Evolutionary conservation across 2,888 invertebrate species (phyloP).

Genomic region (Pyrrhosoma nymphula): DNA sequence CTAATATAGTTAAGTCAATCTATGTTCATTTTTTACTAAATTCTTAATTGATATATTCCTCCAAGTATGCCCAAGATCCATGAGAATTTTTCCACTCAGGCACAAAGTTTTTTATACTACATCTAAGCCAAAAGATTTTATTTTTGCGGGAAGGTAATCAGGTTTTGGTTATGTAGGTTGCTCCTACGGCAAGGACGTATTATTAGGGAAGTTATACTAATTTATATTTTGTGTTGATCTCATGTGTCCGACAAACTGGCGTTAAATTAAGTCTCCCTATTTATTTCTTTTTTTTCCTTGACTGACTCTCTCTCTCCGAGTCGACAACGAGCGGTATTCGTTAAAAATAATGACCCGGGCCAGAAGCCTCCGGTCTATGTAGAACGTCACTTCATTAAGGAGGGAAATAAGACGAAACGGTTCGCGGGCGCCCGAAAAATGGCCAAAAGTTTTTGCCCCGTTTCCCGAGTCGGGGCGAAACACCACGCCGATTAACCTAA

Average conservation of each 20-base stretch:
- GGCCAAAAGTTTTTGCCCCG: not conserved
- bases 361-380: not conserved
- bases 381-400: not conserved
- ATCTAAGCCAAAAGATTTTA: no score
- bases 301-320: not conserved
- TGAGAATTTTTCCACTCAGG: no score
- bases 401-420: slow-evolving; percentile 5
- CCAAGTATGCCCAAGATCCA: no score
- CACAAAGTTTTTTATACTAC: no score
- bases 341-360: not conserved
- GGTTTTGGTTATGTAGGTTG: not conserved
- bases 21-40: no score
- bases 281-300: not conserved
- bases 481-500: not conserved
- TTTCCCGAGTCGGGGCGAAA: not conserved
- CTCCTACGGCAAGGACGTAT: not conserved
- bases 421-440: not conserved
- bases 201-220: not conserved
- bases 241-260: not conserved
- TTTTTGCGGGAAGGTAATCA: not conserved
- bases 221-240: slow-evolving; percentile 8
- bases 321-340: not conserved
- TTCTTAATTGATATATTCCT: no score
- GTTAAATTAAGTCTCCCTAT: not conserved
- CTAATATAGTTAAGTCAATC: no score